A percentile compares a stretch with the other conserved stretches of the same genome.
Evolutionary conservation across 2,797 vertebrate genomes (phyloP).

Genomic region (Schizopygopsis pylzovi): DNA sequence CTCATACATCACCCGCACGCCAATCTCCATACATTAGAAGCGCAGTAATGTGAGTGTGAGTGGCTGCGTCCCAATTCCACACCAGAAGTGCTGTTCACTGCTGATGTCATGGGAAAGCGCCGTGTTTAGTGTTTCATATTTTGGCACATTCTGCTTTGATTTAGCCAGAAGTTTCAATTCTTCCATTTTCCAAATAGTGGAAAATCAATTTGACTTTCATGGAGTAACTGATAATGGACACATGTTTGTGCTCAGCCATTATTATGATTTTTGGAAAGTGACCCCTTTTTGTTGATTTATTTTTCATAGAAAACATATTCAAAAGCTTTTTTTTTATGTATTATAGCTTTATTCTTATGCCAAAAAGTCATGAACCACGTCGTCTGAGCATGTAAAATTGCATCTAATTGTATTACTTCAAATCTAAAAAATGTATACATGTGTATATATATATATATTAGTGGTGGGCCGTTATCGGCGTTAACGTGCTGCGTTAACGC

Average conservation of each 20-base stretch:
- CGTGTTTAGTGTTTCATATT: background rate
- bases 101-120: background rate
- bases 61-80: slow-evolving; percentile 4
- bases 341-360: background rate
- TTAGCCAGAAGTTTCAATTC: background rate
- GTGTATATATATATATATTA: background rate
- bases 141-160: background rate
- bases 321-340: background rate
- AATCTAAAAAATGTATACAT: background rate
- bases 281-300: background rate
- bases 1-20: slow-evolving; percentile 45
- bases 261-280: background rate
- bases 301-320: background rate
- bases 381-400: background rate
- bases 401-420: background rate
- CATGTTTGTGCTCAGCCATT: background rate
- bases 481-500: too few species aligned
- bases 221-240: background rate
- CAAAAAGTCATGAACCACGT: background rate
- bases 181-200: background rate
- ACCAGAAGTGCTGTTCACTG: background rate
- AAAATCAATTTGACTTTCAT: background rate
- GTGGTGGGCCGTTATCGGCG: too few species aligned
- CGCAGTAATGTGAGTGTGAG: slow-evolving; percentile 49
- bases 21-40: slow-evolving; percentile 54